Conservation (phyloP, 2,888 invertebrate genomes). For the Mythimna ferrago region DNA sequence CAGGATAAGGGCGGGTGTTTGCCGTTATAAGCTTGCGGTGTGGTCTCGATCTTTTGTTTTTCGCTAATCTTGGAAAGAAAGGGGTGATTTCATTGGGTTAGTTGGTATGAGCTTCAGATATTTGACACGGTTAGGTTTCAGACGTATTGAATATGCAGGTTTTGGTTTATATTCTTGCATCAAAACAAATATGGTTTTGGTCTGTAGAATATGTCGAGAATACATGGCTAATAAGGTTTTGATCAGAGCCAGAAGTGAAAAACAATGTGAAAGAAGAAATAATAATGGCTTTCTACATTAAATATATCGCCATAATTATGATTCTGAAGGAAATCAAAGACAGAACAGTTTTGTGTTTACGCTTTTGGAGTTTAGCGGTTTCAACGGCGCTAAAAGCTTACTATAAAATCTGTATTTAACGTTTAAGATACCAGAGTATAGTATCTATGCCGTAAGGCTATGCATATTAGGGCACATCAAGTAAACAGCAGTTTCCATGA, state of each 20-base stretch:
- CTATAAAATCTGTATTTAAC: slow-evolving; percentile 1
- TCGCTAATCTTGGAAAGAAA: slow-evolving; percentile 54
- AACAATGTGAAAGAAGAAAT: neutral
- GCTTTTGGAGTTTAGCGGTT: neutral
- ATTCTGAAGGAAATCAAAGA: neutral
- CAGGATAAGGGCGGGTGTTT: slow-evolving; percentile 61
- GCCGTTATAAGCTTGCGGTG: slow-evolving; percentile 57
- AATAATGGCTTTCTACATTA: too few relatives aligned
- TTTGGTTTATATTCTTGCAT: neutral
- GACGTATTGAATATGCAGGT: neutral
- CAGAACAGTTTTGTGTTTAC: neutral
- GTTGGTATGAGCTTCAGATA: slow-evolving; percentile 1
- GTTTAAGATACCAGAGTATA: neutral
- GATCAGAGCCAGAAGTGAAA: neutral
- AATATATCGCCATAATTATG: neutral
- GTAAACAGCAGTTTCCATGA: slow-evolving; percentile 37
- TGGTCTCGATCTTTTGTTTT: slow-evolving; percentile 55
- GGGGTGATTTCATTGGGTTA: slow-evolving; percentile 23
- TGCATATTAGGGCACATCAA: neutral
- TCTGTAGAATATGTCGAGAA: neutral
- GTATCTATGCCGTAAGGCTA: neutral
- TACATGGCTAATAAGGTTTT: neutral
- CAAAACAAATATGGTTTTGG: neutral
- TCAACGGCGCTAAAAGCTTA: neutral
- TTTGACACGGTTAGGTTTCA: slow-evolving; percentile 16